These are phyloP conservation scores for Epinephelus awoara DNA, from an alignment of 2,797 vertebrate species.

Conservation along the genomic window DNA sequence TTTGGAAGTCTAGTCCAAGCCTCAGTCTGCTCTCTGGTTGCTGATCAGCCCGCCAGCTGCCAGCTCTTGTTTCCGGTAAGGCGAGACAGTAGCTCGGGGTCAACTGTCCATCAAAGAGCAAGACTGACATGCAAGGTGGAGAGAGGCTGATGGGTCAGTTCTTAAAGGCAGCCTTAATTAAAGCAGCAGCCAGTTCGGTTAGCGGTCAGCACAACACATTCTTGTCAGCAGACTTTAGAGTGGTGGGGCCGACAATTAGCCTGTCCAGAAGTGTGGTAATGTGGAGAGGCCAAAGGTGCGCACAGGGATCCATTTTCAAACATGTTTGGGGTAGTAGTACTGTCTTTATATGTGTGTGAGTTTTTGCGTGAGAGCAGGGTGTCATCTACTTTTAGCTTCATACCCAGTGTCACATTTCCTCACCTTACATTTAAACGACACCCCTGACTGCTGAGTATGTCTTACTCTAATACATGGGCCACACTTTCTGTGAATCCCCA, in stretches of 20 bases:
- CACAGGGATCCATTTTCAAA: constrained; percentile 57
- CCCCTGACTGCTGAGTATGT: constrained; percentile 5
- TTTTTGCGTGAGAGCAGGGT: constrained; percentile 42
- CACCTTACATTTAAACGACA: constrained; percentile 10
- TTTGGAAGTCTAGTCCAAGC: constrained; percentile 37
- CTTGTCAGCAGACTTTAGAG: constrained; percentile 59
- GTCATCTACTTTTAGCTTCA: constrained; percentile 67
- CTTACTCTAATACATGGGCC: not conserved
- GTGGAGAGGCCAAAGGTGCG: constrained; percentile 24
- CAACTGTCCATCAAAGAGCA: constrained; percentile 67
- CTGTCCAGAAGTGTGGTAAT: constrained; percentile 31
- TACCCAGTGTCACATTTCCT: constrained; percentile 63
- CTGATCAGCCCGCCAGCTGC: constrained; percentile 25
- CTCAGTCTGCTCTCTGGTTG: constrained; percentile 53
- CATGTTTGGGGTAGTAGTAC: constrained; percentile 30
- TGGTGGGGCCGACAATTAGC: constrained; percentile 44
- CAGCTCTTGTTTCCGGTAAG: constrained; percentile 71
- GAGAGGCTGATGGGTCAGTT: constrained; percentile 11
- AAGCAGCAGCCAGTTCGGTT: constrained; percentile 48
- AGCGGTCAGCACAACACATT: constrained; percentile 52
- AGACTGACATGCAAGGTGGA: constrained; percentile 45
- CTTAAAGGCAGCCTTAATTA: constrained; percentile 70
- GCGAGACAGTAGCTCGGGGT: constrained; percentile 62
- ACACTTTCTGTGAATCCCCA: not conserved
- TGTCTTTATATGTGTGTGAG: constrained; percentile 39